These are phyloP conservation scores for Batillaria attramentaria DNA, from an alignment of 1,140 invertebrate genomes.

Conservation along the genomic window DNA sequence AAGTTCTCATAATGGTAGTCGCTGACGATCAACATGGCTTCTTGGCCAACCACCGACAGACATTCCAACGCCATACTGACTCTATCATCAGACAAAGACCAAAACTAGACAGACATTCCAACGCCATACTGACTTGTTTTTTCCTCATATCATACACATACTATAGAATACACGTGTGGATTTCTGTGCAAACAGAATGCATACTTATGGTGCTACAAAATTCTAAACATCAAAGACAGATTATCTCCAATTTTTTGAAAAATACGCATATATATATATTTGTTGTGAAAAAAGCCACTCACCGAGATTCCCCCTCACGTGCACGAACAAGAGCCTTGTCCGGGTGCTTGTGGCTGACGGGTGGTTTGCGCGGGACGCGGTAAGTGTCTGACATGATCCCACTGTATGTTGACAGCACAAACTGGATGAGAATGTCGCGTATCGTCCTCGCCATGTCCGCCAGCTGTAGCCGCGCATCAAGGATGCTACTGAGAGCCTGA, in stretches of 20 bases:
- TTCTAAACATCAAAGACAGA: too few species aligned
- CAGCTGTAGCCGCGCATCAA: neutral
- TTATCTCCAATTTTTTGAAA: too few species aligned
- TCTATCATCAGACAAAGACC: neutral
- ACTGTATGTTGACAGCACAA: neutral
- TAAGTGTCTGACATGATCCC: neutral
- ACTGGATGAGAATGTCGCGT: neutral
- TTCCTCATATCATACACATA: too few species aligned
- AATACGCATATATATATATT: neutral
- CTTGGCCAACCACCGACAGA: neutral
- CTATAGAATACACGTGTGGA: too few species aligned
- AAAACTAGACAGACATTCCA: neutral
- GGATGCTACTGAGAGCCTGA: neutral
- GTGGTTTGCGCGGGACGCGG: conserved; percentile 12
- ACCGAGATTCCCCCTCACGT: conserved; percentile 21
- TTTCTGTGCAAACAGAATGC: too few species aligned
- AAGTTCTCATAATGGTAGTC: conserved; percentile 31
- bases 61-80: conserved; percentile 11
- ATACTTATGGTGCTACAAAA: neutral
- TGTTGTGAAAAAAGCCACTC: neutral
- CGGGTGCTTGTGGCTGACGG: conserved; percentile 27
- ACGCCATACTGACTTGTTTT: neutral
- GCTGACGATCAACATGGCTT: conserved; percentile 17
- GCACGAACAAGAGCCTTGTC: conserved; percentile 26
- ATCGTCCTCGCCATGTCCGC: neutral